Evolutionary conservation across 2,113 vertebrate genomes (phyloP), one percentile per base, ranked within the genome.

Genomic region (Neogale vison): DNA sequence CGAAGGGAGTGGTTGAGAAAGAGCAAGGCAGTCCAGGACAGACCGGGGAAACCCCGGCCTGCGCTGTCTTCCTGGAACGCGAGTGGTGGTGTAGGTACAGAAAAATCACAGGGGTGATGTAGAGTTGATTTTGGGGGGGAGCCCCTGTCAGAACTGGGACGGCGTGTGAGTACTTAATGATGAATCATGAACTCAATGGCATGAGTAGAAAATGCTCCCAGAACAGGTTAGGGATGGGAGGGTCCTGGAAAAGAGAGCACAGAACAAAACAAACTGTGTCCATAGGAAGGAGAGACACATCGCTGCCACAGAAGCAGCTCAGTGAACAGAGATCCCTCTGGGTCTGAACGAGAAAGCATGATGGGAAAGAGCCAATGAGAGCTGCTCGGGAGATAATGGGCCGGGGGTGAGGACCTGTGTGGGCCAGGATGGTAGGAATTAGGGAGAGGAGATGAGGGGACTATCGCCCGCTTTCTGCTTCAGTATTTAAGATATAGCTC

Each of bases 161-260:
- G 36, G 8, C 57, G 34, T 61, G 6, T 65, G 23, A 47, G 26
- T 26, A 45, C 21, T 55, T 45, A 76, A 10, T 50, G 45, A 52
- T 39, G 42, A 81, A 83, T 5, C 0, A 42, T 42, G 2, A 21
- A 88, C 63, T 76, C 42, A 14, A 84, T 8, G 42, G 83, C 15
- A 10, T 72, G 74, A 87, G 23, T 63, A 92, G 50, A 82, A 94
- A 61, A 92, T 39, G 39, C 9, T 45, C 13, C 4, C 10, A 3
- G 6, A 2, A 23, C 13, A 0, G 1, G 14, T 15, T 59, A 14
- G 9, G 18, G 3, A 2, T 3, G 23, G 9, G 15, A 9, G 2
- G 3, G 9, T 7, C 15, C 82, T 91, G 26, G 71, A 24, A 90
- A 93, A 79, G 72, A 69, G 83, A 87, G 36, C 31, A n/a, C 23